A percentile compares a stretch with the other conserved stretches of the same genome.
phyloP scores from a whole-genome alignment of 2,888 invertebrate genomes.

The Macrosiphum euphorbiae region DNA sequence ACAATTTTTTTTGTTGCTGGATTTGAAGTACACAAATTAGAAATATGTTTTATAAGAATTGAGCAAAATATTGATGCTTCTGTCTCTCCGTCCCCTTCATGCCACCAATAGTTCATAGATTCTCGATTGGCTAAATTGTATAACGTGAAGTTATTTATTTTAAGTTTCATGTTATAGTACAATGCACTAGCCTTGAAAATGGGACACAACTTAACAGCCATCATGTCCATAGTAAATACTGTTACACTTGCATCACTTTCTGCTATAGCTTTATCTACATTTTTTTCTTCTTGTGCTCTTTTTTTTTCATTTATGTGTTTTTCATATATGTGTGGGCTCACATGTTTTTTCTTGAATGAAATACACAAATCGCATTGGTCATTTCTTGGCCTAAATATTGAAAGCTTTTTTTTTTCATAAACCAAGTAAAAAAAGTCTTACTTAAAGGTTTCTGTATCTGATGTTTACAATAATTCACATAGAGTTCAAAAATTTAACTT shows the following conservation, averaged over 20 bases:
- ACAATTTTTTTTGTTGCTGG: not conserved
- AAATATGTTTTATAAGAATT: not conserved
- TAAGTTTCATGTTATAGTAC: not conserved
- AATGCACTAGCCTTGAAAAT: not conserved
- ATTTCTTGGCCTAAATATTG: not conserved
- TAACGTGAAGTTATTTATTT: not conserved
- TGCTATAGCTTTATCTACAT: not conserved
- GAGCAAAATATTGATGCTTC: not conserved
- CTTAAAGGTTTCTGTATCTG: not conserved
- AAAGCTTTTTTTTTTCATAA: not conserved
- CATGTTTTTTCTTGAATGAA: not conserved
- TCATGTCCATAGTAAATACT: not conserved
- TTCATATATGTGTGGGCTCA: not conserved
- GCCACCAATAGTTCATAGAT: not conserved
- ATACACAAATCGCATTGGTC: not conserved
- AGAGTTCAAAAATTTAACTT: not conserved
- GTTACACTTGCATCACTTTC: not conserved
- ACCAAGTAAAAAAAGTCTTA: not conserved
- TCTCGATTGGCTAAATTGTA: not conserved
- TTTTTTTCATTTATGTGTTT: not conserved
- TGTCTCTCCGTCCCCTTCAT: not conserved
- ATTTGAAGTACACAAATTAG: not conserved
- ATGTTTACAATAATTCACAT: not conserved
- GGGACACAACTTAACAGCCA: not conserved
- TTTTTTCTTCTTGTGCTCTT: not conserved